A percentile compares a stretch with the other conserved stretches of the same genome.
Evolutionary conservation across 2,113 vertebrate species (phyloP).

Genomic region (Misgurnus anguillicaudatus): DNA sequence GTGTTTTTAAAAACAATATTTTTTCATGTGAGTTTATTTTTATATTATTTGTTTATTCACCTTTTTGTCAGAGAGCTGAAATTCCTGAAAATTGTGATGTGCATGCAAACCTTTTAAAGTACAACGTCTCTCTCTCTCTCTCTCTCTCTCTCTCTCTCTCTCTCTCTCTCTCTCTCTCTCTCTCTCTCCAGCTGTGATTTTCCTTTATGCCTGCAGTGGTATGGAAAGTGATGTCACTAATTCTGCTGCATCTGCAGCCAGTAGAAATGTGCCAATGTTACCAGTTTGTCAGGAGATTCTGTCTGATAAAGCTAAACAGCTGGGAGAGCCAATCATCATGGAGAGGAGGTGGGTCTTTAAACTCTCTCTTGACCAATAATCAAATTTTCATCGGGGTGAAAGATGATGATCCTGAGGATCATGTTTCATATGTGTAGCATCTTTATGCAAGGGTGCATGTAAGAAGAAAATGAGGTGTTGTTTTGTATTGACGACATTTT

Average conservation of each 20-base stretch:
- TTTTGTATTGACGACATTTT: not conserved
- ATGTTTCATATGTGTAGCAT: conserved; percentile 28
- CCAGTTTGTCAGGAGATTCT: conserved; percentile 6
- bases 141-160: conserved; percentile 19
- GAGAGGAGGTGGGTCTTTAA: conserved; percentile 32
- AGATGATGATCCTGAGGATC: not conserved
- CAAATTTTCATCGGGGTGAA: not conserved
- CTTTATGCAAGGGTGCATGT: not conserved
- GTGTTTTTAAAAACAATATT: too few relatives aligned
- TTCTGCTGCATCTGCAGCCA: conserved; percentile 19
- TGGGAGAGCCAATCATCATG: conserved; percentile 11
- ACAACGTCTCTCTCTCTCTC: not conserved
- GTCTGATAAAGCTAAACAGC: conserved; percentile 16
- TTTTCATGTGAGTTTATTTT: too few relatives aligned
- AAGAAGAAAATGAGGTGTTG: not conserved
- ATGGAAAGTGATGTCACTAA: conserved; percentile 12
- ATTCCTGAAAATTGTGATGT: not conserved
- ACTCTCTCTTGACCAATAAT: conserved; percentile 21
- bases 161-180: not conserved
- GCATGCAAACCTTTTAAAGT: not conserved
- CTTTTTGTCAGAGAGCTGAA: not conserved
- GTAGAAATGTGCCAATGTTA: conserved; percentile 12
- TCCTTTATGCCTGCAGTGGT: conserved; percentile 26
- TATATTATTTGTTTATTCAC: too few relatives aligned
- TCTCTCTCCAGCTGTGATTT: not conserved